Conservation (phyloP, 2,888 invertebrate genomes). For the Geotrupes spiniger region DNA sequence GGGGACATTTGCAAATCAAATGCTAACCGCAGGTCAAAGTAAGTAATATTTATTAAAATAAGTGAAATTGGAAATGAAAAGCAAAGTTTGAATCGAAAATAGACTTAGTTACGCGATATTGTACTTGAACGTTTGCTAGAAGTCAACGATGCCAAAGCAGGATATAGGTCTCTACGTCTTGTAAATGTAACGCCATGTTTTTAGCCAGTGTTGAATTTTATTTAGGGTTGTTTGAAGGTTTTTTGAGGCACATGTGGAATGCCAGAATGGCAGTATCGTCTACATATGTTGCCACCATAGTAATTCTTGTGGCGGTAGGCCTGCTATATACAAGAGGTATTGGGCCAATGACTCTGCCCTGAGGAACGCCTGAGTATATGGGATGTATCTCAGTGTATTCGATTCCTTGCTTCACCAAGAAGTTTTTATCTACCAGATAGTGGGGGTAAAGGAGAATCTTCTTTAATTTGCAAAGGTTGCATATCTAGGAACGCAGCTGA, state of each 20-base stretch:
- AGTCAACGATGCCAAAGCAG: not conserved
- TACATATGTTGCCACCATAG: constrained; percentile 18
- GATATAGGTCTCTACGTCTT: not conserved
- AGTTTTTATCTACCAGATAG: not conserved
- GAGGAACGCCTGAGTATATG: constrained; percentile 21
- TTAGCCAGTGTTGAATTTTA: not conserved
- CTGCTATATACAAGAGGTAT: constrained; percentile 17
- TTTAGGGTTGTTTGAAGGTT: not conserved
- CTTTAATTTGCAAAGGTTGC: not conserved
- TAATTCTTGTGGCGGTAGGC: constrained; percentile 20
- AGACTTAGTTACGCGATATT: too few species aligned
- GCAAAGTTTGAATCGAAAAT: too few species aligned
- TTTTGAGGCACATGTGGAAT: not conserved
- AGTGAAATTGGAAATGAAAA: too few species aligned
- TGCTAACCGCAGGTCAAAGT: too few species aligned
- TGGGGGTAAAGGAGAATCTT: constrained; percentile 7
- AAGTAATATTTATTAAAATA: too few species aligned
- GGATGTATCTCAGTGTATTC: constrained; percentile 1
- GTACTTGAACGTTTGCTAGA: not conserved
- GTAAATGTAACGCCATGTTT: not conserved
- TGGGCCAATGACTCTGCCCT: constrained; percentile 33
- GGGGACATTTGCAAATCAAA: too few species aligned
- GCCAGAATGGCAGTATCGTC: not conserved
- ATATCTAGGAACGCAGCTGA: constrained; percentile 5
- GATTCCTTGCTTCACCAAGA: not conserved